Evolutionary conservation across 2,888 invertebrate species (phyloP).

Genomic region (Hyalella azteca): DNA sequence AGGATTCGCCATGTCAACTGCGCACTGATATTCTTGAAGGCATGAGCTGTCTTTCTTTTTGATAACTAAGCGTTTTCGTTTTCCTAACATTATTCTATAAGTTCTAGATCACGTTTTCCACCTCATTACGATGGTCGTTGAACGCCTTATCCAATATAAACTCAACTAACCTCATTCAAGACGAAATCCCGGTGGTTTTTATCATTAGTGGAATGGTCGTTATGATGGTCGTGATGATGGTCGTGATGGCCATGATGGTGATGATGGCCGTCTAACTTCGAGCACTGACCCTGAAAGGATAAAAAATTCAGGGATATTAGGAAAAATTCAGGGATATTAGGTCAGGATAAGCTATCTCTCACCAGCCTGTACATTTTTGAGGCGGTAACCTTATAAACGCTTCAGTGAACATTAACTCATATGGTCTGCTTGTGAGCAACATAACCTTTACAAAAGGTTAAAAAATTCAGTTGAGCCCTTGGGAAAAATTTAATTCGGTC

Average conservation of each 20-base stretch:
- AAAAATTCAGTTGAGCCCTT: too few relatives aligned
- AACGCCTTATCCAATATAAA: too few relatives aligned
- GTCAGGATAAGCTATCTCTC: not conserved
- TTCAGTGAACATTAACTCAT: not conserved
- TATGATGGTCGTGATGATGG: not conserved
- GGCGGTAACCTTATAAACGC: not conserved
- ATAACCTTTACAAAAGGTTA: too few relatives aligned
- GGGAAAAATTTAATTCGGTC: too few relatives aligned
- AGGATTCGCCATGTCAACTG: too few relatives aligned
- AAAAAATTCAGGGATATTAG: not conserved
- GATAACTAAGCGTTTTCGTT: too few relatives aligned
- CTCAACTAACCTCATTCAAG: slow-evolving; percentile 11
- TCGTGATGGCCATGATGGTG: slow-evolving; percentile 14
- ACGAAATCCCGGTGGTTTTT: not conserved
- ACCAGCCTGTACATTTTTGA: not conserved
- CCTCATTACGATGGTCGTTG: too few relatives aligned
- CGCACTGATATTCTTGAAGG: too few relatives aligned
- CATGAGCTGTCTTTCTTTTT: too few relatives aligned
- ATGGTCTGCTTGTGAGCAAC: too few relatives aligned
- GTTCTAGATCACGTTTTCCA: too few relatives aligned
- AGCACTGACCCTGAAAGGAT: slow-evolving; percentile 1
- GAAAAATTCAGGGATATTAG: not conserved
- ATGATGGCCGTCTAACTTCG: not conserved
- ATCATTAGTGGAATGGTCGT: not conserved
- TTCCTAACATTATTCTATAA: too few relatives aligned